phyloP scores from a whole-genome alignment of 2,113 vertebrate species.

The Tyto alba region DNA sequence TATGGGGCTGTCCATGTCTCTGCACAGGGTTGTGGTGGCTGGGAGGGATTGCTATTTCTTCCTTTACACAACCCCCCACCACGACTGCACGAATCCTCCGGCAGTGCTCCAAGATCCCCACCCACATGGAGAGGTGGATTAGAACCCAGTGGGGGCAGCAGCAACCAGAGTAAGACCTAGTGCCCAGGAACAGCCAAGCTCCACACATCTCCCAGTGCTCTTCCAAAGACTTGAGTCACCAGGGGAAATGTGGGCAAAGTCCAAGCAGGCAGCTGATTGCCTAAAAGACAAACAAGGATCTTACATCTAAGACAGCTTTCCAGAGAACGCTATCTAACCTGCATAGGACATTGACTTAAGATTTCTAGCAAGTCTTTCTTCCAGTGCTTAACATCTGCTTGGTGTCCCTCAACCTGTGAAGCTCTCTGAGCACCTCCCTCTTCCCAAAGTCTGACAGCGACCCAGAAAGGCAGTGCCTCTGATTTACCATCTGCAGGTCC shows the following conservation, averaged over 20 bases:
- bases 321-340: neutral
- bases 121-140: neutral
- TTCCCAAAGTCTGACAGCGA: neutral
- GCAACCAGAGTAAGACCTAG: neutral
- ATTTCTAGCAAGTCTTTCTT: neutral
- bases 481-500: neutral
- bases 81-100: neutral
- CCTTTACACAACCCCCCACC: neutral
- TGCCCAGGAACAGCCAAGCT: neutral
- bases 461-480: too few relatives aligned
- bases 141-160: neutral
- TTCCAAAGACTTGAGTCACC: neutral
- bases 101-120: neutral
- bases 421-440: neutral
- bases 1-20: neutral
- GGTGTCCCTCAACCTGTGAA: neutral
- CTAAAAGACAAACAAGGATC: neutral
- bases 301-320: neutral
- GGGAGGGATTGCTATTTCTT: neutral
- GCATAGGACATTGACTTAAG: neutral
- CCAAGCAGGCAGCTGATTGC: neutral
- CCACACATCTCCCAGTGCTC: neutral
- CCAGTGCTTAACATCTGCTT: neutral
- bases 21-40: neutral
- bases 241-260: neutral